These are phyloP conservation scores for Drosophila villosipedis DNA, from an alignment of 2,888 invertebrate genomes.

Conservation along the genomic window DNA sequence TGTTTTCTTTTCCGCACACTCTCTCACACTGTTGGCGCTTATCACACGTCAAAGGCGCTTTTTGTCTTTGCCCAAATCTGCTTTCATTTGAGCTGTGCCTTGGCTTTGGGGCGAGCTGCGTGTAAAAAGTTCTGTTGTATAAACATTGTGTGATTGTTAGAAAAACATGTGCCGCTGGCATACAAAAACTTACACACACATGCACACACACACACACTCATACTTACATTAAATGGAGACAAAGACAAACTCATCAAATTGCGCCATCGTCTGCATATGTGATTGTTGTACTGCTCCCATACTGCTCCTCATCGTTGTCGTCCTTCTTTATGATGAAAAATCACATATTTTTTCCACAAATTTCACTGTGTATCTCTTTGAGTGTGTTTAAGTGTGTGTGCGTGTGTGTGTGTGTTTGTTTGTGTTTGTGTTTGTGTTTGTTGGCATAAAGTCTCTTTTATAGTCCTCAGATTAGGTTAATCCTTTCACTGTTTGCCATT, in stretches of 20 bases:
- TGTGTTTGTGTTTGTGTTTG: slow-evolving; percentile 4
- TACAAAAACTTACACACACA: slow-evolving; percentile 37
- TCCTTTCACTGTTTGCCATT: slow-evolving; percentile 72
- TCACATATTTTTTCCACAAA: slow-evolving; percentile 62
- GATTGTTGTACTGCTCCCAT: slow-evolving; percentile 33
- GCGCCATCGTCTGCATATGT: slow-evolving; percentile 78
- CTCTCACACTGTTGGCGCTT: slow-evolving; percentile 47
- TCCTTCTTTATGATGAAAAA: slow-evolving; percentile 73
- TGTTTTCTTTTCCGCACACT: slow-evolving; percentile 57
- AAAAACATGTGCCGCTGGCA: slow-evolving; percentile 75
- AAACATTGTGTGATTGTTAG: slow-evolving; percentile 81
- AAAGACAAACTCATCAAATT: slow-evolving; percentile 75
- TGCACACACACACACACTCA: slow-evolving; percentile 7
- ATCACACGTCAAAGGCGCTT: slow-evolving; percentile 80
- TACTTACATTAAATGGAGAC: slow-evolving; percentile 21
- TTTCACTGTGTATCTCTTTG: slow-evolving; percentile 36
- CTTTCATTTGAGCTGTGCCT: slow-evolving; percentile 72
- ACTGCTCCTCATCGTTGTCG: slow-evolving; percentile 26
- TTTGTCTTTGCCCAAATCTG: slow-evolving; percentile 79
- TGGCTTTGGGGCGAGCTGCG: slow-evolving; percentile 29
- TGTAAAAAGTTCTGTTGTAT: slow-evolving; percentile 80
- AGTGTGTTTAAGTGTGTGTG: slow-evolving; percentile 3
- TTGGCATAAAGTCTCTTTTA: slow-evolving; percentile 74
- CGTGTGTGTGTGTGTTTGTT: slow-evolving; percentile 4
- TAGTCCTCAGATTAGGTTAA: slow-evolving; percentile 78